These are phyloP conservation scores for Montipora sp. DNA, from an alignment of 64 coral and sea anemone genomes.

Conservation along the genomic window DNA sequence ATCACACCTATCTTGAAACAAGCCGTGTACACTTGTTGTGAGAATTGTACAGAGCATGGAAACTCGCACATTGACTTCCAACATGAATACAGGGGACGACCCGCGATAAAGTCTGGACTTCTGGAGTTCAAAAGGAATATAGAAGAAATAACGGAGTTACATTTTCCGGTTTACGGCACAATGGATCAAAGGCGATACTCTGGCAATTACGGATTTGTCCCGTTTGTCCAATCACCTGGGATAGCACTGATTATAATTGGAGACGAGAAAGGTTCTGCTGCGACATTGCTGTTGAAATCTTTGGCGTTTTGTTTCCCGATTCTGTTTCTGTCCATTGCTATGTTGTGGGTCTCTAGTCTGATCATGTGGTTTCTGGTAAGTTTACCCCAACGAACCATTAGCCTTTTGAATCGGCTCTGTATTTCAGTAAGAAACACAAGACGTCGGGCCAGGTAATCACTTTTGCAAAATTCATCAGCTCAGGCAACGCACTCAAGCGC, in stretches of 20 bases:
- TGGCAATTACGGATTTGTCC: slow-evolving; percentile 78
- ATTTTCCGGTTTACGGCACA: slow-evolving; percentile 86
- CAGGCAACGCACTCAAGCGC: too few species aligned
- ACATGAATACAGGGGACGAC: neutral
- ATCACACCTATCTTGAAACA: slow-evolving; percentile 78
- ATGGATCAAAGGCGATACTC: slow-evolving; percentile 78
- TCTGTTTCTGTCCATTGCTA: slow-evolving; percentile 73
- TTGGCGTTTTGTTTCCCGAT: slow-evolving; percentile 90
- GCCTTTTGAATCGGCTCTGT: neutral
- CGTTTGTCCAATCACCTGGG: slow-evolving; percentile 78
- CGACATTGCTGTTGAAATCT: slow-evolving; percentile 66
- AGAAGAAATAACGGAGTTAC: slow-evolving; percentile 72
- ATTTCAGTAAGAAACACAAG: neutral
- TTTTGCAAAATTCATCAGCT: too few species aligned
- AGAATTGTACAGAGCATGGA: slow-evolving; percentile 75
- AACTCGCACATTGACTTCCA: slow-evolving; percentile 60
- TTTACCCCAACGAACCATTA: neutral
- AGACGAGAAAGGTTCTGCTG: slow-evolving; percentile 85
- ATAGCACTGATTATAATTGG: slow-evolving; percentile 89
- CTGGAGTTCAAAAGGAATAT: slow-evolving; percentile 68
- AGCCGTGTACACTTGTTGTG: slow-evolving; percentile 83
- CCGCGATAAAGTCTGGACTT: slow-evolving; percentile 71
- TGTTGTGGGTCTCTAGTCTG: slow-evolving; percentile 85
- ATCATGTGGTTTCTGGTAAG: slow-evolving; percentile 88
- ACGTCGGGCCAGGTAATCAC: neutral